Percentiles rank a stretch among this genome's conserved stretches.
phyloP scores from a whole-genome alignment of 2,797 vertebrate genomes.

The Merluccius polli region DNA sequence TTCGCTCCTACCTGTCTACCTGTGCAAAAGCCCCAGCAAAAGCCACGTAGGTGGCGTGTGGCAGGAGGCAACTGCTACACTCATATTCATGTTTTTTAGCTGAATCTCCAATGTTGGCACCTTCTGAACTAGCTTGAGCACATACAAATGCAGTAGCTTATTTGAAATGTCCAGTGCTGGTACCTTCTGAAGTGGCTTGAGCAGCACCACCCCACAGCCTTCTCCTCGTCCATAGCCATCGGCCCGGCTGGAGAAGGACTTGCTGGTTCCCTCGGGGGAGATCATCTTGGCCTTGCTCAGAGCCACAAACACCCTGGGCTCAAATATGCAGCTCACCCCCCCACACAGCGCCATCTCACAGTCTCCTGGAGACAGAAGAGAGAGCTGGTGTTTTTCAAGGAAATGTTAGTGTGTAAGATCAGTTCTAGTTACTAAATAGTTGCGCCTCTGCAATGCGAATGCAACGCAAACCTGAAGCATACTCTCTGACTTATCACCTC shows the following conservation, averaged over 20 bases:
- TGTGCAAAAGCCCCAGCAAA: too few relatives aligned
- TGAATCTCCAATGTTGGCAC: not conserved
- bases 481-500: too few relatives aligned
- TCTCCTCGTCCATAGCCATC: conserved; percentile 85
- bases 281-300: conserved; percentile 88
- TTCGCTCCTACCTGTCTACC: too few relatives aligned
- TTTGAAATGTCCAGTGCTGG: conserved; percentile 3
- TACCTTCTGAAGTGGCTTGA: conserved; percentile 76
- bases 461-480: too few relatives aligned
- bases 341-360: conserved; percentile 85
- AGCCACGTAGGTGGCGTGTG: too few relatives aligned
- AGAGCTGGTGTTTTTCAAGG: not conserved
- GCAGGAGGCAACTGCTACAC: too few relatives aligned
- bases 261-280: conserved; percentile 80
- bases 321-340: conserved; percentile 79
- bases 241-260: conserved; percentile 80
- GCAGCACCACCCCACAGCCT: conserved; percentile 78
- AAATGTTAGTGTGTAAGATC: not conserved
- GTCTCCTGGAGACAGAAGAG: conserved; percentile 68
- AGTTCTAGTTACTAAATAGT: not conserved
- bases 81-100: not conserved
- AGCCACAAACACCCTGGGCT: conserved; percentile 75
- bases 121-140: not conserved
- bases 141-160: not conserved
- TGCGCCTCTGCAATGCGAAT: too few relatives aligned